Percentiles rank a stretch among this genome's conserved stretches.
Evolutionary conservation across 2,888 invertebrate genomes (phyloP).

Genomic region (Xestia sexstrigata): DNA sequence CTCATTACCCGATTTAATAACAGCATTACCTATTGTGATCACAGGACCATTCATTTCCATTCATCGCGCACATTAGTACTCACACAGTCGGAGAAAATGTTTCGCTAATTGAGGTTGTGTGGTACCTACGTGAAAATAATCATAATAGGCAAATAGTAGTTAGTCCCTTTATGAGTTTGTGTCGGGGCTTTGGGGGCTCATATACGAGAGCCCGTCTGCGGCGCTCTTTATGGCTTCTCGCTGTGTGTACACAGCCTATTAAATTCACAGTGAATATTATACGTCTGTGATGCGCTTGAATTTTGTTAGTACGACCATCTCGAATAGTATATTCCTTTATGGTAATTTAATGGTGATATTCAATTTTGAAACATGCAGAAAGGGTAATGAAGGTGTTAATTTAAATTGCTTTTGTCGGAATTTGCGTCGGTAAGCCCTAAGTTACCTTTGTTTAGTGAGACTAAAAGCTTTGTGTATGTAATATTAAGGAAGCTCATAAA

Average conservation of each 20-base stretch:
- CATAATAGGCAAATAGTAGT: conserved; percentile 79
- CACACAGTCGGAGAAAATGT: conserved; percentile 72
- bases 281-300: conserved; percentile 47
- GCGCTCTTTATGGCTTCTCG: conserved; percentile 72
- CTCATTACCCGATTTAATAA: conserved; percentile 40
- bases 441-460: neutral
- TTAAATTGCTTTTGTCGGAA: conserved; percentile 24
- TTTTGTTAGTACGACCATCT: conserved; percentile 39
- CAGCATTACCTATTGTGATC: conserved; percentile 37
- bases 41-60: conserved; percentile 52
- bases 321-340: conserved; percentile 52
- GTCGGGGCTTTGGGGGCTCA: conserved; percentile 71
- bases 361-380: conserved; percentile 42
- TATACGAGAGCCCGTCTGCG: conserved; percentile 68
- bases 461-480: neutral
- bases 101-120: conserved; percentile 77
- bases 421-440: neutral
- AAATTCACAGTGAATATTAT: conserved; percentile 74
- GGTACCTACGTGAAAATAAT: conserved; percentile 75
- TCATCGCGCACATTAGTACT: conserved; percentile 64
- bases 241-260: conserved; percentile 70
- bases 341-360: conserved; percentile 57
- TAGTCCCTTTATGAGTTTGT: conserved; percentile 76
- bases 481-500: neutral
- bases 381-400: conserved; percentile 36